Evolutionary conservation across 2,888 invertebrate species (phyloP).

Genomic region (Drosophila mettleri): DNA sequence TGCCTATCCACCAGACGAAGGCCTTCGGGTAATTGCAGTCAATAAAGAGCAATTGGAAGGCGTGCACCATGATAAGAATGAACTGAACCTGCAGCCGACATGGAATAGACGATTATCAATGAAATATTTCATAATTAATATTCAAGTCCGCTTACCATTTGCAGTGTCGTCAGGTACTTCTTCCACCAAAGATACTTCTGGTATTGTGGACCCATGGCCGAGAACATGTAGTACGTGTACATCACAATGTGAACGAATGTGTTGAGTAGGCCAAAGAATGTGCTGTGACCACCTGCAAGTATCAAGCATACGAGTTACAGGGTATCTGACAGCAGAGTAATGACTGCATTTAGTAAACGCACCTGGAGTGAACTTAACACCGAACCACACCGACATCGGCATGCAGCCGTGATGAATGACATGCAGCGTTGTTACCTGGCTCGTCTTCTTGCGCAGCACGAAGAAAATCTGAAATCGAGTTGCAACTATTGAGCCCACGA

Average conservation of each 20-base stretch:
- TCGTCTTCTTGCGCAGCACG: constrained; percentile 96
- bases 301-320: background rate
- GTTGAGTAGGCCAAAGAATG: constrained; percentile 97
- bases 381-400: constrained; percentile 99
- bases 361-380: constrained; percentile 97
- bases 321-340: background rate
- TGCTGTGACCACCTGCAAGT: constrained; percentile 93
- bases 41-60: constrained; percentile 95
- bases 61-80: constrained; percentile 95
- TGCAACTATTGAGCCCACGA: background rate
- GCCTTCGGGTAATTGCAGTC: constrained; percentile 96
- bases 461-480: constrained; percentile 92
- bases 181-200: constrained; percentile 98
- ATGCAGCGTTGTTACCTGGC: constrained; percentile 96
- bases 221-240: constrained; percentile 96
- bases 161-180: constrained; percentile 95
- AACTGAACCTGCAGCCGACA: constrained; percentile 91
- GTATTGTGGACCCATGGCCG: constrained; percentile 94
- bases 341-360: constrained; percentile 61
- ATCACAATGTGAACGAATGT: constrained; percentile 98
- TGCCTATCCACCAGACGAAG: constrained; percentile 98
- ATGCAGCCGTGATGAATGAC: constrained; percentile 98
- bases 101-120: too few species aligned
- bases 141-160: constrained; percentile 92
- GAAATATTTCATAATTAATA: too few species aligned